A percentile compares a stretch with the other conserved stretches of the same genome.
Evolutionary conservation across 2,113 vertebrate genomes (phyloP).

Genomic region (Rallus limicola): DNA sequence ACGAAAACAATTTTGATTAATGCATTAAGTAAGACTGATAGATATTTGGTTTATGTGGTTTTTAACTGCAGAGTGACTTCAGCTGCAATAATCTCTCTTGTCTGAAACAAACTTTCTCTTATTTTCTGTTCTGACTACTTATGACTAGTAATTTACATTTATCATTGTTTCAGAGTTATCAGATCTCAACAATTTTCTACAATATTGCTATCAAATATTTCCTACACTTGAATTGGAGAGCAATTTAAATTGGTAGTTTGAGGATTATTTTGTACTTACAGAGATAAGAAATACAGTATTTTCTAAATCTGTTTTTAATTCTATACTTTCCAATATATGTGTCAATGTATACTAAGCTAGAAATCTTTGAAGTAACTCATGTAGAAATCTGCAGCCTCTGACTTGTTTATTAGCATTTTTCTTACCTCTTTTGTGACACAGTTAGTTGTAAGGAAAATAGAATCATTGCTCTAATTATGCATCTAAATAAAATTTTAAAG

Average conservation of each 20-base stretch:
- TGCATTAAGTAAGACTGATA: neutral
- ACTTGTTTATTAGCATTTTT: neutral
- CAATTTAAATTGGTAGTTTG: neutral
- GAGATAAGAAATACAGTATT: neutral
- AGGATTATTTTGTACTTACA: neutral
- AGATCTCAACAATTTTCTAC: neutral
- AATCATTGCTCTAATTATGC: neutral
- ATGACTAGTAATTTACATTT: neutral
- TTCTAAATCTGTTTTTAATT: neutral
- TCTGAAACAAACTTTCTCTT: neutral
- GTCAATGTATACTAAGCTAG: neutral
- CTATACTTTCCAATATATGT: neutral
- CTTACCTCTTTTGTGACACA: neutral
- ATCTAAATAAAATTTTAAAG: neutral
- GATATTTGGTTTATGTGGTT: neutral
- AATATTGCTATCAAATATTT: neutral
- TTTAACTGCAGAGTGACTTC: neutral
- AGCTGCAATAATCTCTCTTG: neutral
- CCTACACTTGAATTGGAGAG: neutral
- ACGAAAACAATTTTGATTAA: neutral
- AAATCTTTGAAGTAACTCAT: neutral
- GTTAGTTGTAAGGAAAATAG: neutral
- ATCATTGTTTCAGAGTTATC: neutral
- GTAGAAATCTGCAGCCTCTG: neutral
- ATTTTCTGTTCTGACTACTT: neutral